Percentiles rank a stretch among this genome's conserved stretches.
Conservation (phyloP, 2,113 vertebrate species). For the Dicerorhinus sumatrensis region DNA sequence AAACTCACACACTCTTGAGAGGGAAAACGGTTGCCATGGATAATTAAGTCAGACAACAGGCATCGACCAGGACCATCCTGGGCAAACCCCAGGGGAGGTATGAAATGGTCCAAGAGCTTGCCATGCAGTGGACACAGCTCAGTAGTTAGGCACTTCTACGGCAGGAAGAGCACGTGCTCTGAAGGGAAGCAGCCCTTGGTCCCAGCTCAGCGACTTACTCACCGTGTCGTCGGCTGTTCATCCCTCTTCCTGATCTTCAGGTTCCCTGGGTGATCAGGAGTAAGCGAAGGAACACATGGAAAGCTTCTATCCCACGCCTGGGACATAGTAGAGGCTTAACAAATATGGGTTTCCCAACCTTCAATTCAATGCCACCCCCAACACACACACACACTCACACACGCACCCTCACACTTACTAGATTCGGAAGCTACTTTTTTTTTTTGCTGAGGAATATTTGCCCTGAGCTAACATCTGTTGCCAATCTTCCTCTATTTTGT, state of each 20-base stretch:
- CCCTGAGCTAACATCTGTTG: no score
- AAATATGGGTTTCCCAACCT: neutral
- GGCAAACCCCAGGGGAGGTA: neutral
- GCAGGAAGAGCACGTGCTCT: neutral
- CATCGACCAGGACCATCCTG: neutral
- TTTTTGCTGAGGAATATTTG: no score
- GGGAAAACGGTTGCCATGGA: neutral
- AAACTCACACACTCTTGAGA: neutral
- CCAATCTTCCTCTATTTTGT: no score
- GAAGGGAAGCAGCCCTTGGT: neutral
- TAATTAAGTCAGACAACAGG: neutral
- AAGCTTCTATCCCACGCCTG: neutral
- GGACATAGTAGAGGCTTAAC: neutral
- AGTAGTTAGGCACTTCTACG: neutral
- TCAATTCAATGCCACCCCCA: neutral
- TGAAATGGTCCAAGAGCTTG: accelerated
- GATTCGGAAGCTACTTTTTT: neutral
- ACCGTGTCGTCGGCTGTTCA: accelerated
- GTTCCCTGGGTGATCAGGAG: neutral
- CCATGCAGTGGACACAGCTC: neutral
- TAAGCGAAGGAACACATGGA: neutral
- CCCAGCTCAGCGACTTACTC: neutral
- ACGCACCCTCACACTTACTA: neutral
- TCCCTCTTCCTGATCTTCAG: neutral
- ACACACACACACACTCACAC: neutral